Conservation (phyloP, 2,113 vertebrate species). For the Carollia perspicillata region DNA sequence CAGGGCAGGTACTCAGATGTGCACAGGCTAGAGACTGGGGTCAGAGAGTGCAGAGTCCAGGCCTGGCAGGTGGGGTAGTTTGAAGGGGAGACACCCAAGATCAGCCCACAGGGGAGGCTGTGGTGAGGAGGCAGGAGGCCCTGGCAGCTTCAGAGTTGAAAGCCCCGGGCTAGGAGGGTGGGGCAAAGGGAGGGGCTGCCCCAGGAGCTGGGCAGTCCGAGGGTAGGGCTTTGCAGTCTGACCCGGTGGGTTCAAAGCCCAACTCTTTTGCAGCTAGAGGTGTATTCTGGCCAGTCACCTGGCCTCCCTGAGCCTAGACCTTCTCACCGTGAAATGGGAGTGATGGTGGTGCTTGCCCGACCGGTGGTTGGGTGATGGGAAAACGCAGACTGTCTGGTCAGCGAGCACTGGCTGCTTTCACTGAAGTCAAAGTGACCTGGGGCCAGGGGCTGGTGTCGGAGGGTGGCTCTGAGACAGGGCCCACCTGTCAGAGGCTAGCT, state of each 20-base stretch:
- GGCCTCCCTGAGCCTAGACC: too few relatives aligned
- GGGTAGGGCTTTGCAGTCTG: not conserved
- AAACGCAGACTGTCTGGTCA: not conserved
- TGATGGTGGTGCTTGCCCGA: not conserved
- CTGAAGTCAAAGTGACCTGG: not conserved
- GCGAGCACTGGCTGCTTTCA: not conserved
- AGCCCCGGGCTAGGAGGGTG: fast-evolving
- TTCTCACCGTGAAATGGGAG: not conserved
- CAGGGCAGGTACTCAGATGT: too few relatives aligned
- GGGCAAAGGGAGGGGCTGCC: not conserved
- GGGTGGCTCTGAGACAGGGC: not conserved
- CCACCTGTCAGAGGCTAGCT: not conserved
- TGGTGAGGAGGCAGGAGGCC: fast-evolving
- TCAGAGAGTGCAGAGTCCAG: not conserved
- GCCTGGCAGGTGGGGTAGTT: not conserved
- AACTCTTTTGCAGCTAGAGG: not conserved
- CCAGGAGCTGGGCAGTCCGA: not conserved
- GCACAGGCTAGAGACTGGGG: not conserved
- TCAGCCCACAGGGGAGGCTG: not conserved
- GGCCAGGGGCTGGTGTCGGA: not conserved
- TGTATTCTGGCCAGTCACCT: not conserved
- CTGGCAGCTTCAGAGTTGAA: fast-evolving
- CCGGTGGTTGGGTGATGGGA: not conserved
- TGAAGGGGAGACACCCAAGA: not conserved
- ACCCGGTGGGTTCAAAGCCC: not conserved